Base-by-base conservation (phyloP, 2,888 invertebrate genomes). In the Heliconius ismenius region DNA sequence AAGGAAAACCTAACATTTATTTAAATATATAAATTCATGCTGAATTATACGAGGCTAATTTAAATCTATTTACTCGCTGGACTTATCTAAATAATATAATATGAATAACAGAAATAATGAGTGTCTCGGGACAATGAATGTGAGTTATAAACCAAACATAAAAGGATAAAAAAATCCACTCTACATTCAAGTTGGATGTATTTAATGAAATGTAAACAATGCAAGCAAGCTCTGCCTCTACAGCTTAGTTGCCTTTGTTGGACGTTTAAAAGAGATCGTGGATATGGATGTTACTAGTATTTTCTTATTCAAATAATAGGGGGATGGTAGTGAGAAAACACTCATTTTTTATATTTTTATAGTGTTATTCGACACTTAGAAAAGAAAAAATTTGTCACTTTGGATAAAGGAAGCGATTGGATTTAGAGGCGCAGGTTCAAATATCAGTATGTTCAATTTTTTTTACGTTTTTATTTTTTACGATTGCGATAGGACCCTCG, bases 131-230 rank as follows among this genome's bases (percentile, higher is more conserved):
- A 58, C 54, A 70, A 24, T 58, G 58, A 58, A 54, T 11, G 62
- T 43, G 18, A 76, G 39, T 32, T 28, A n/a, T 32, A 26, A 64
- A 32, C 26, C 43, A 65, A 58, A 58, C 58, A n/a, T 58, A 78
- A 75, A 73, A 75, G 58, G n/a, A 36, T 58, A 63, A 75, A 70
- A 68, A 64, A 11, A 65, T 63, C 64, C 49, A 75, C 54, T 75
- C 15, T 26, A 58, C 73, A 15, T 15, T 63, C 68, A 74, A 69
- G 67, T 65, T 36, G 58, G 60, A 65, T 49, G 58, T 76, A 43
- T 26, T 74, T 78, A 76, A 78, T 76, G 78, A 78, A 76, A 76
- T 76, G 73, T 76, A 78, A 78, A 78, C 72, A 78, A 73, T 39
- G 28, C 26, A 24, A 49, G 58, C 74, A 24, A 49, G 58, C 74